These are phyloP conservation scores for Columba livia DNA, from an alignment of 2,113 vertebrate species.

Conservation along the genomic window DNA sequence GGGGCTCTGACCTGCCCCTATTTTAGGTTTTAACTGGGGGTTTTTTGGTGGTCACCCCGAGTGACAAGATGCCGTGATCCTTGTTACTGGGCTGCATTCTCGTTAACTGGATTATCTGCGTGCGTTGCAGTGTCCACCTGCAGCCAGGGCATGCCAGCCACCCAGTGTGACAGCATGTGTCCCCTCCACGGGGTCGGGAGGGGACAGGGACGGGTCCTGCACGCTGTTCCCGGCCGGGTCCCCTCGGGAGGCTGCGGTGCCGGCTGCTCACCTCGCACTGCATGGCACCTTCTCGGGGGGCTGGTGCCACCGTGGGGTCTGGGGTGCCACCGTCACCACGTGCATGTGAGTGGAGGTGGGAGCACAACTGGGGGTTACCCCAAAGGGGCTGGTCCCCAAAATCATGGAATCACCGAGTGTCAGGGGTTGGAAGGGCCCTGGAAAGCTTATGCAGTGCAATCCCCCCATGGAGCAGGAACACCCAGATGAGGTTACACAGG, in stretches of 20 bases:
- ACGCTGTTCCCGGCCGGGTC: not conserved
- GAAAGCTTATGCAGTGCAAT: no score
- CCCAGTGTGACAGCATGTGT: constrained; percentile 65
- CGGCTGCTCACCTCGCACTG: constrained; percentile 65
- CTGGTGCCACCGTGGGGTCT: not conserved
- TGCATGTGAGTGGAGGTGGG: not conserved
- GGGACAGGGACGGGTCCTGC: not conserved
- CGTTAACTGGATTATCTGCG: not conserved
- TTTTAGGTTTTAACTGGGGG: not conserved
- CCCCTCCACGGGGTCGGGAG: not conserved
- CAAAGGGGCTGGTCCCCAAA: rapidly evolving
- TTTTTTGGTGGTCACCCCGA: not conserved
- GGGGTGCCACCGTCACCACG: rapidly evolving
- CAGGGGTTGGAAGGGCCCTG: no score
- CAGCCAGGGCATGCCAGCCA: not conserved
- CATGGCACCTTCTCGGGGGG: constrained; percentile 62
- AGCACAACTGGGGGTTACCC: rapidly evolving
- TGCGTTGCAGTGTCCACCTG: not conserved
- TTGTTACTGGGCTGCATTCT: rapidly evolving
- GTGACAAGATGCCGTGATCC: not conserved
- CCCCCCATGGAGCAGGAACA: no score
- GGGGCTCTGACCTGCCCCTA: not conserved
- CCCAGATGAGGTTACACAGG: no score
- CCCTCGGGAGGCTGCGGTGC: not conserved
- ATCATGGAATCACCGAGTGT: not conserved